These are phyloP conservation scores for Microhierax caerulescens DNA, from an alignment of 2,797 vertebrate genomes.

Conservation along the genomic window DNA sequence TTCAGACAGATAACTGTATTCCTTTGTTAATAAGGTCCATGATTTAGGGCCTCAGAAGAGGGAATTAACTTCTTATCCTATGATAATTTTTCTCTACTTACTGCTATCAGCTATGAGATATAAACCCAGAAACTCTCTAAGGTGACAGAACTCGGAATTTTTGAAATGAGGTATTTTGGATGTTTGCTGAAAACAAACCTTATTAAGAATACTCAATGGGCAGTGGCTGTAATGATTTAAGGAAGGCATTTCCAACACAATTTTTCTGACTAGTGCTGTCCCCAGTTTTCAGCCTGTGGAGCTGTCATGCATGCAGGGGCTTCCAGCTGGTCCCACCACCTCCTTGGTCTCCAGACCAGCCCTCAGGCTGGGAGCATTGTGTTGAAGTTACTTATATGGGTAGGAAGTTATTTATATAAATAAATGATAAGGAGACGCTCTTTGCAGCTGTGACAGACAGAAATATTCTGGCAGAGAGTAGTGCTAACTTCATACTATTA, in stretches of 20 bases:
- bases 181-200: background rate
- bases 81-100: slow-evolving; percentile 22
- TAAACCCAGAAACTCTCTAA: background rate
- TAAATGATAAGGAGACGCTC: background rate
- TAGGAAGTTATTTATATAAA: background rate
- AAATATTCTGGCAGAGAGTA: background rate
- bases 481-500: background rate
- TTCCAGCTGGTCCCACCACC: background rate
- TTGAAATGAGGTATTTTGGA: background rate
- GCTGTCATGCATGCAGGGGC: background rate
- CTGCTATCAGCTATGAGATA: background rate
- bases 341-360: background rate
- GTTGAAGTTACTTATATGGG: background rate
- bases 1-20: slow-evolving; percentile 16
- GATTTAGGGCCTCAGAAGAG: background rate
- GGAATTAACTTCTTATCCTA: background rate
- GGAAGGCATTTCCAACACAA: background rate
- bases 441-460: background rate
- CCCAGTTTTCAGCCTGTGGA: background rate
- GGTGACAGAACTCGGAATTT: background rate
- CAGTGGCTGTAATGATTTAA: background rate
- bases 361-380: background rate
- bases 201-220: background rate
- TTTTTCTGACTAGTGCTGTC: background rate
- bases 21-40: background rate